A percentile compares a stretch with the other conserved stretches of the same genome.
Conservation (phyloP, 2,888 invertebrate genomes). For the Drosophila recens region DNA sequence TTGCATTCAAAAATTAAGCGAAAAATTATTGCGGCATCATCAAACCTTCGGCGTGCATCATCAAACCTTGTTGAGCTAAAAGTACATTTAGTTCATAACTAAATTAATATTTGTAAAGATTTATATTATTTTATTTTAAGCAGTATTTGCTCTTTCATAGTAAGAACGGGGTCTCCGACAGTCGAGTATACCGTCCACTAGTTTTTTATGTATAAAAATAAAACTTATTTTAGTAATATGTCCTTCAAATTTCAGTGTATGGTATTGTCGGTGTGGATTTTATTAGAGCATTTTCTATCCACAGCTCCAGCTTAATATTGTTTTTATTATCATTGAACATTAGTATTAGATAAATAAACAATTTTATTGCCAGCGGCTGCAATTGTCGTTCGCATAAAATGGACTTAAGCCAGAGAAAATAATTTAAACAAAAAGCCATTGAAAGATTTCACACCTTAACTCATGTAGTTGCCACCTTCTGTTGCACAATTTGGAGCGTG, state of each 20-base stretch:
- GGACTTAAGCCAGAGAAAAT: constrained; percentile 7
- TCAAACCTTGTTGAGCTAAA: too few species aligned
- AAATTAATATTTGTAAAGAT: too few species aligned
- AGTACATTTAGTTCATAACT: too few species aligned
- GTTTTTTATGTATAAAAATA: too few species aligned
- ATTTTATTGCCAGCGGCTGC: constrained; percentile 26
- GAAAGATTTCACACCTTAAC: constrained; percentile 11
- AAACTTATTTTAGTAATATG: not conserved
- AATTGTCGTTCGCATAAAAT: constrained; percentile 23
- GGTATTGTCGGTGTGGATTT: not conserved
- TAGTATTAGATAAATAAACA: constrained; percentile 8
- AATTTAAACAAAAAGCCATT: constrained; percentile 3
- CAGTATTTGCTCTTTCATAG: too few species aligned
- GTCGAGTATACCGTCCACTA: too few species aligned
- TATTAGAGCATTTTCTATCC: not conserved
- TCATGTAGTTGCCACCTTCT: constrained; percentile 4
- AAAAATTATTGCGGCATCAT: too few species aligned
- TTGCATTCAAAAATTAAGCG: too few species aligned
- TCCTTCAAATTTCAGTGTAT: not conserved
- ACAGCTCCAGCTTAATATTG: not conserved
- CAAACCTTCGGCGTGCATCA: too few species aligned
- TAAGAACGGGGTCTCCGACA: too few species aligned
- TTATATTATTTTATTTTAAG: too few species aligned
- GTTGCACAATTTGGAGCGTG: not conserved
- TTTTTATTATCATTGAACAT: constrained; percentile 14